A percentile compares a stretch with the other conserved stretches of the same genome.
Evolutionary conservation across 1,140 invertebrate species (phyloP).

Genomic region (Meloidogyne chitwoodi): DNA sequence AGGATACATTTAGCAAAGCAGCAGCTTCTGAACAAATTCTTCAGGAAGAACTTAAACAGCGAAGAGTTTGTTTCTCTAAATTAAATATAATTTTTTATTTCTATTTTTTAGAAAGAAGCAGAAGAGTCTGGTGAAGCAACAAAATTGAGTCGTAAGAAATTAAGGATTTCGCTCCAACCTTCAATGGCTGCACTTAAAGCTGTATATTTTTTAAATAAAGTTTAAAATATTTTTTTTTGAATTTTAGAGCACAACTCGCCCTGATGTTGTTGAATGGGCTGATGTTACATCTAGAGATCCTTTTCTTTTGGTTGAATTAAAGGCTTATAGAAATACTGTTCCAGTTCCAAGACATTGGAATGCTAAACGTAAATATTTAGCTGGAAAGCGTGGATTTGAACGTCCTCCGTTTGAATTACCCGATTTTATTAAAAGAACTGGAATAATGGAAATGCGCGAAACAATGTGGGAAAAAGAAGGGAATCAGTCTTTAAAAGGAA

Average conservation of each 20-base stretch:
- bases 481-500: slow-evolving; percentile 89
- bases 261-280: slow-evolving; percentile 99
- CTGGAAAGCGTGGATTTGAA: slow-evolving; percentile 96
- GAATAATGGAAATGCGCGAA: slow-evolving; percentile 98
- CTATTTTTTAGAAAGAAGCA: slow-evolving; percentile 39
- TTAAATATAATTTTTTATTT: slow-evolving; percentile 18
- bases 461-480: slow-evolving; percentile 88
- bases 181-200: slow-evolving; percentile 57
- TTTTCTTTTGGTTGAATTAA: slow-evolving; percentile 85
- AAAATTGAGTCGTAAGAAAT: slow-evolving; percentile 51
- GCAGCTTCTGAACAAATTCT: slow-evolving; percentile 48
- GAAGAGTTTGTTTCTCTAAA: slow-evolving; percentile 28
- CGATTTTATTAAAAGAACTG: slow-evolving; percentile 96
- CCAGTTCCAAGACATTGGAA: slow-evolving; percentile 98
- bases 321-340: slow-evolving; percentile 80
- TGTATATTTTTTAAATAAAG: slow-evolving; percentile 22
- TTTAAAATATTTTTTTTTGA: slow-evolving; percentile 16
- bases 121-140: slow-evolving; percentile 47
- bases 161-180: slow-evolving; percentile 53
- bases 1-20: slow-evolving; percentile 42
- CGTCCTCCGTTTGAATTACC: slow-evolving; percentile 97
- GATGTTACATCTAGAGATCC: slow-evolving; percentile 97
- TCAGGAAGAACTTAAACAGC: slow-evolving; percentile 54
- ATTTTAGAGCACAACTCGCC: slow-evolving; percentile 65
- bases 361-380: slow-evolving; percentile 90